A percentile compares a stretch with the other conserved stretches of the same genome.
Conservation (phyloP, 2,797 vertebrate genomes). For the Peromyscus nudipes region DNA sequence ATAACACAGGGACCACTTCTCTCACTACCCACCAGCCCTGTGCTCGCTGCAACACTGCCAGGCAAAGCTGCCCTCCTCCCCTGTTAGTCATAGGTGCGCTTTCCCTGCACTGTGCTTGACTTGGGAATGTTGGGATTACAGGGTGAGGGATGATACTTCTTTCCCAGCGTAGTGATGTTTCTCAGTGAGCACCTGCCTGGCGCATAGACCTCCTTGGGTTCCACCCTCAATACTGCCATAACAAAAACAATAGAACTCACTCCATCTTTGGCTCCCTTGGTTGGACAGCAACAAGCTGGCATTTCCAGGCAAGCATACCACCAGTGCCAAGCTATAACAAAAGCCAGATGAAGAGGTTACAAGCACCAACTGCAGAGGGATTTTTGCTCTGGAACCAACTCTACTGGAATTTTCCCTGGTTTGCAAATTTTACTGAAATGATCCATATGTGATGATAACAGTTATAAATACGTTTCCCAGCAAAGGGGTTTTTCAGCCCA, state of each 20-base stretch:
- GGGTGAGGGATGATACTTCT: not conserved
- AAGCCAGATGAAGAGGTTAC: not conserved
- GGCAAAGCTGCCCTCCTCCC: not conserved
- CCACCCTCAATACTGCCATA: not conserved
- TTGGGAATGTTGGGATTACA: not conserved
- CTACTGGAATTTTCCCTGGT: not conserved
- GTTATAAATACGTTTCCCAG: not conserved
- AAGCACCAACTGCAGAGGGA: not conserved
- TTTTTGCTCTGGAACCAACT: too few relatives aligned
- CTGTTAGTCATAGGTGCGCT: not conserved
- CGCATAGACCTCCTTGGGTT: not conserved
- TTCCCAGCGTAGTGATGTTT: not conserved
- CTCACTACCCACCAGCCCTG: not conserved
- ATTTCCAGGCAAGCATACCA: not conserved
- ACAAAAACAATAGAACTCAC: not conserved
- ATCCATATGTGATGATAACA: not conserved
- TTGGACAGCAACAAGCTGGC: not conserved
- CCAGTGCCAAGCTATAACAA: not conserved
- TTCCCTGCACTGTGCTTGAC: not conserved
- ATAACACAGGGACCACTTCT: not conserved
- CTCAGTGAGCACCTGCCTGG: not conserved
- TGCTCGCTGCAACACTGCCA: not conserved
- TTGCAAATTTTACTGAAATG: not conserved
- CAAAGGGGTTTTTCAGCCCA: not conserved
- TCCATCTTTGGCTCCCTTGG: not conserved